Conservation (phyloP, 2,113 vertebrate species). For the Ophthalmolycus amberensis region DNA sequence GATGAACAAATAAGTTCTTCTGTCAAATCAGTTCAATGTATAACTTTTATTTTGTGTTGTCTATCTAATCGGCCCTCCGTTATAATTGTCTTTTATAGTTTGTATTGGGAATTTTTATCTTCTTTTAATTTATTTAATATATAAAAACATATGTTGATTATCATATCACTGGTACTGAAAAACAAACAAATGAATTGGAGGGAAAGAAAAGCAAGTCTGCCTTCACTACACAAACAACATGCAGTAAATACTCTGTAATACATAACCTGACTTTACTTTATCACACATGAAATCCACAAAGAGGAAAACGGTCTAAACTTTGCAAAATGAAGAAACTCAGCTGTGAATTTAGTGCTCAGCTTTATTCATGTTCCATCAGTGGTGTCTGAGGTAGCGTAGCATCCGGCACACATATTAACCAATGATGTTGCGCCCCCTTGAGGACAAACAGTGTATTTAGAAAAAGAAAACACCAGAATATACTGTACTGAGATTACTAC, state of each 20-base stretch:
- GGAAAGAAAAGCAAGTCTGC: not conserved
- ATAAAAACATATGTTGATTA: too few relatives aligned
- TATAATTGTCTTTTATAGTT: not conserved
- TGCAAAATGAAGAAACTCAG: not conserved
- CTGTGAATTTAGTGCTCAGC: not conserved
- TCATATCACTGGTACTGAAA: too few relatives aligned
- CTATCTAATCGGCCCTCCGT: too few relatives aligned
- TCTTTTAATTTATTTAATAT: not conserved
- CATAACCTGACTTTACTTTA: not conserved
- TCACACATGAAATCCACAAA: not conserved
- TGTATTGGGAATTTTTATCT: not conserved
- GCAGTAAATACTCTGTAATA: not conserved
- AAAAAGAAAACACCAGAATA: not conserved
- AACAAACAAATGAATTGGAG: too few relatives aligned
- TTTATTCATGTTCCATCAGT: not conserved
- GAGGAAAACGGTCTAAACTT: not conserved
- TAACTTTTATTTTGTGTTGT: not conserved
- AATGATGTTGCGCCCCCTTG: slow-evolving; percentile 17
- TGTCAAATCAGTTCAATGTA: too few relatives aligned
- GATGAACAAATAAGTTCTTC: not conserved
- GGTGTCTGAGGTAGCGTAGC: not conserved
- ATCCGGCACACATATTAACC: not conserved
- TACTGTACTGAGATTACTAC: not conserved
- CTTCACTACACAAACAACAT: too few relatives aligned
- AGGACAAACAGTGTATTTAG: not conserved